phyloP scores from a whole-genome alignment of 1,140 invertebrate genomes.

The Caligus rogercresseyi region DNA sequence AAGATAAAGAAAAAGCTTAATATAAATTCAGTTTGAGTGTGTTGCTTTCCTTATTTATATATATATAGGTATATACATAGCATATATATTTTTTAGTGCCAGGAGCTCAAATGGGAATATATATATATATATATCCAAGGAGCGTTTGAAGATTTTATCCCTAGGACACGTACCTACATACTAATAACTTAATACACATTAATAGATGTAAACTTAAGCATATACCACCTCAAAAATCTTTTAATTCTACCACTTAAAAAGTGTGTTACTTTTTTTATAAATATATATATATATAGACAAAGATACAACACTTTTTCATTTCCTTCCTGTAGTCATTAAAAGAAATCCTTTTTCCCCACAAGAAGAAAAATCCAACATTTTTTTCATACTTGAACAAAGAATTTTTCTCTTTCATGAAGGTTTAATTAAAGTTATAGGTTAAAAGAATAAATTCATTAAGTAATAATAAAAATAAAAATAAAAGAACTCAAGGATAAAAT shows the following conservation, averaged over 20 bases:
- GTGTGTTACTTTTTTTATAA: neutral
- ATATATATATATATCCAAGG: no score
- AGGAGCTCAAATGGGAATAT: no score
- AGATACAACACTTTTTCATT: neutral
- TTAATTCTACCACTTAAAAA: neutral
- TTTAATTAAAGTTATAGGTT: neutral
- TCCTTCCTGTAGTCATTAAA: neutral
- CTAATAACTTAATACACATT: no score
- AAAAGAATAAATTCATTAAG: neutral
- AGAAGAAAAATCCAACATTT: neutral
- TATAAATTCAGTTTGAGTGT: neutral
- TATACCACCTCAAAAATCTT: no score
- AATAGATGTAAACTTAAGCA: no score
- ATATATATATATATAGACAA: no score
- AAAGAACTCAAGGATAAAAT: neutral
- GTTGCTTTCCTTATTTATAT: neutral
- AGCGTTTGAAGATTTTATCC: no score
- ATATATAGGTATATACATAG: no score
- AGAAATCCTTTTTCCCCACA: neutral
- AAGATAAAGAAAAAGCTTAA: neutral
- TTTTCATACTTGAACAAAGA: neutral
- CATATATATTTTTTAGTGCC: no score
- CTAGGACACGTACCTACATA: no score
- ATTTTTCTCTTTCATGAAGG: neutral
- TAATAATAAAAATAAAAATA: no score